These are phyloP conservation scores for Calosoma granatense DNA, from an alignment of 1,140 invertebrate genomes.

Conservation along the genomic window DNA sequence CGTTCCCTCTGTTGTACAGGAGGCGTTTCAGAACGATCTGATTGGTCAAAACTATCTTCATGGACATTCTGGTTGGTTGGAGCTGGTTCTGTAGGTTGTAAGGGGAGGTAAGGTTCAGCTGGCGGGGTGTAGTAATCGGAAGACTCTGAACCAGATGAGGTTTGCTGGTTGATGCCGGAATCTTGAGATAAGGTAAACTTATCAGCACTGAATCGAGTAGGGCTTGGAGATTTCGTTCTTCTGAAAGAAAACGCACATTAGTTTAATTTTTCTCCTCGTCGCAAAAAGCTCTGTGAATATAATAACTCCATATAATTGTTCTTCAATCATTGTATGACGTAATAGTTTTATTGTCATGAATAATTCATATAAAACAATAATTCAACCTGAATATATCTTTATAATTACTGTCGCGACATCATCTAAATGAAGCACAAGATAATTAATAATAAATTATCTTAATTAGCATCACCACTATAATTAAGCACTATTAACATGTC, in stretches of 20 bases:
- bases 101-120: constrained; percentile 17
- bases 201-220: constrained; percentile 12
- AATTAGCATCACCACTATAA: no score
- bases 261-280: no score
- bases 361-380: no score
- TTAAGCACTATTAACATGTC: no score
- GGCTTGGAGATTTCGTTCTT: constrained; percentile 18
- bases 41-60: constrained; percentile 12
- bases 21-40: constrained; percentile 3
- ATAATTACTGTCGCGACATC: no score
- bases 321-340: no score
- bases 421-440: no score
- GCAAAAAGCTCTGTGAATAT: no score
- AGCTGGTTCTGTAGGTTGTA: constrained; percentile 13
- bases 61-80: neutral
- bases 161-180: constrained; percentile 14
- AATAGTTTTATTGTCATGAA: no score
- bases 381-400: no score
- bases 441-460: no score
- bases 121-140: constrained; percentile 31
- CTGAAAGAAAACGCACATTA: neutral
- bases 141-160: constrained; percentile 30
- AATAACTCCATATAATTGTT: no score
- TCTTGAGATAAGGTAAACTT: constrained; percentile 8
- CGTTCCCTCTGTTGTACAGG: neutral